phyloP scores from a whole-genome alignment of 2,888 invertebrate genomes.

The Arctia plantaginis region DNA sequence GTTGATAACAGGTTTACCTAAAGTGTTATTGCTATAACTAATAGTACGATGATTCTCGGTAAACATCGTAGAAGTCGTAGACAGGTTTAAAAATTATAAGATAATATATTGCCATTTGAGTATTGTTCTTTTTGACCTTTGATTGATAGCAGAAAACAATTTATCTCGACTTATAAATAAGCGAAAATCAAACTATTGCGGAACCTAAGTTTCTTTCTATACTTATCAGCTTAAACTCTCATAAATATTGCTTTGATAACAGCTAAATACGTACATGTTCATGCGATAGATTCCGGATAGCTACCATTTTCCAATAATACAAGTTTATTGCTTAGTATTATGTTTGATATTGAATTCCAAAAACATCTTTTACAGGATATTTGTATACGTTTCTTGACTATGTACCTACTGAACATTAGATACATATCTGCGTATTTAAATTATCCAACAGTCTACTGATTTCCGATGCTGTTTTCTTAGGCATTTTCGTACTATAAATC shows the following conservation, averaged over 20 bases:
- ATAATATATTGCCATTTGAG: not conserved
- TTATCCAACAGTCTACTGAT: not conserved
- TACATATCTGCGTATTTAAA: not conserved
- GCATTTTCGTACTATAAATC: not conserved
- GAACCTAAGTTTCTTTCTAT: conserved; percentile 6
- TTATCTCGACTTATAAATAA: conserved; percentile 1
- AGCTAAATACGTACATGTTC: not conserved
- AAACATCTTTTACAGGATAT: not conserved
- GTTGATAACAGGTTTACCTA: too few relatives aligned
- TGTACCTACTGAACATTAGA: too few relatives aligned
- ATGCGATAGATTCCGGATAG: not conserved
- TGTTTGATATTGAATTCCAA: too few relatives aligned
- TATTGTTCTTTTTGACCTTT: not conserved
- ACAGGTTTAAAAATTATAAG: too few relatives aligned
- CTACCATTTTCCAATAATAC: not conserved
- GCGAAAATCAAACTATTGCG: not conserved
- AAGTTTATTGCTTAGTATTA: not conserved
- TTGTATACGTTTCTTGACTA: not conserved
- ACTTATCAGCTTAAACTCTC: conserved; percentile 2
- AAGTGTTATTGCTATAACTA: too few relatives aligned
- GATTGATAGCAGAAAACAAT: not conserved
- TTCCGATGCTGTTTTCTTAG: not conserved
- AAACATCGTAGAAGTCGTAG: too few relatives aligned
- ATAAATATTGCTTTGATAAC: conserved; percentile 7
- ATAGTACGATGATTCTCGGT: too few relatives aligned